Evolutionary conservation across 2,888 invertebrate species (phyloP).

Genomic region (Eupithecia inturbata): DNA sequence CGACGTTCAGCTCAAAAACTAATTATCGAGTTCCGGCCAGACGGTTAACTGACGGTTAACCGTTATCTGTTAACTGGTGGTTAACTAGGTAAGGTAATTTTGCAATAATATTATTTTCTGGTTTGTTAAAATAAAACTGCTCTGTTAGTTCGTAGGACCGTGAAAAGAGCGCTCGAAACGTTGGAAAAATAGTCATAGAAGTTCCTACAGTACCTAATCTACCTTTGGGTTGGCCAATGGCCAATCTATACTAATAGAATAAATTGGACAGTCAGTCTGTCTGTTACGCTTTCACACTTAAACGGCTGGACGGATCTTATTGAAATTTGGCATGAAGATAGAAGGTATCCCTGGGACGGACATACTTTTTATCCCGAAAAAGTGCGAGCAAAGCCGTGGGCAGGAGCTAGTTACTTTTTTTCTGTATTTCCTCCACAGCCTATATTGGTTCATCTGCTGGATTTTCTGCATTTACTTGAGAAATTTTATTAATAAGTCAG

Average conservation of each 20-base stretch:
- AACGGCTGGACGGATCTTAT: too few species aligned
- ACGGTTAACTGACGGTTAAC: constrained; percentile 59
- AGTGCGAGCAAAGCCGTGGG: too few species aligned
- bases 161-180: neutral
- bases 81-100: neutral
- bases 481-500: neutral
- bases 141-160: neutral
- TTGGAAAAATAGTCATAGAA: too few species aligned
- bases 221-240: neutral
- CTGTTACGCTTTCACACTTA: too few species aligned
- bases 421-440: too few species aligned
- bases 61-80: constrained; percentile 46
- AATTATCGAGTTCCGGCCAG: constrained; percentile 64
- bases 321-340: too few species aligned
- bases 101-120: neutral
- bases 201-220: neutral
- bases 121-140: neutral
- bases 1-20: constrained; percentile 55
- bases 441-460: too few species aligned
- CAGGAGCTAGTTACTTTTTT: neutral
- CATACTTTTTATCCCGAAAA: too few species aligned
- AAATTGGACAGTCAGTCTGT: too few species aligned
- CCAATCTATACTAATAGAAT: neutral
- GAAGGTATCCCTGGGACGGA: too few species aligned
- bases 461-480: neutral